Base-by-base conservation (phyloP, 2,888 invertebrate genomes). In the Amblyjoppa fuscipennis region DNA sequence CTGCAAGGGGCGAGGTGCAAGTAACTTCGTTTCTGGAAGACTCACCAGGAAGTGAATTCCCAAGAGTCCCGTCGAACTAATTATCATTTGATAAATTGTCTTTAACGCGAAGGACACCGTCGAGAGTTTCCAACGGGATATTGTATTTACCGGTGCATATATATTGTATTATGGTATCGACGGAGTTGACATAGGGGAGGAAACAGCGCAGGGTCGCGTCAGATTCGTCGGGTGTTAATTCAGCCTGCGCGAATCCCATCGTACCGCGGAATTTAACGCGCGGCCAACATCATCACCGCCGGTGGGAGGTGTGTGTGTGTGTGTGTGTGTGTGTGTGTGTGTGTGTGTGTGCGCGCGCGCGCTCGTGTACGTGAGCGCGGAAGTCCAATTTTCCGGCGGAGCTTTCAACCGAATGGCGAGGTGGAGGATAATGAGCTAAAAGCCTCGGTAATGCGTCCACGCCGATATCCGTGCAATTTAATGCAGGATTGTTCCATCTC, bases 391-490 rank as follows among this genome's bases (percentile, higher is more conserved):
- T 82, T 80, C 82, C 75, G 70, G 82, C 69, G 70, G 81, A 80
- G 87, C 87, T 87, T 83, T 85, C 75, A 83, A 79, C 83, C 56
- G 69, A 85, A 85, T 81, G 76, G 70, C 75, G 59, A 59, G 56
- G 45, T 28, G 74, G 25, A 71, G 74, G 80, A 82, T 86, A 87
- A 86, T 84, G 83, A 85, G 87, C 81, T 85, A 71, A 85, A 87
- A 87, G 83, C 85, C 77, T 85, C 71, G 75, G 79, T 87, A 83
- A 85, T 82, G 78, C 56, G 31, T 66, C 66, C 61, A 53, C 51
- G 53, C 68, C 74, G 20, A 41, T 41, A 85, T 81, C 41, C 66
- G 78, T 64, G 75, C 75, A 76, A 82, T 85, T 85, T 79, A 61
- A 41, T 70, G 64, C 41, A 53, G 59, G 34, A 64, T 69, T 77